Conservation (phyloP, 2,888 invertebrate genomes). For the Metalampra italica region DNA sequence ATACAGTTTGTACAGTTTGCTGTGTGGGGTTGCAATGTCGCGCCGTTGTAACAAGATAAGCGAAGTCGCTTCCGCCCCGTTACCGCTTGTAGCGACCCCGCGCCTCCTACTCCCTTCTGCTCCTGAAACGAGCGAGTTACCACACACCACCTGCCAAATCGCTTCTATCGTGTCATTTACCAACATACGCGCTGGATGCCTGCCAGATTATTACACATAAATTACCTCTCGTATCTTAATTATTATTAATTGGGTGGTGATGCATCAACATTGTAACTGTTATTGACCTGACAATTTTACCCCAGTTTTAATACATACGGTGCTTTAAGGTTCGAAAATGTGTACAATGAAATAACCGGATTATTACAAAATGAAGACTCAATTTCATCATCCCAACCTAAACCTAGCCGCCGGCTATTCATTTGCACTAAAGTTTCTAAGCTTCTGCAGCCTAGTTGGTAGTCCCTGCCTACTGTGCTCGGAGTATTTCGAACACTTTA, state of each 20-base stretch:
- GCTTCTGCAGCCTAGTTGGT: too few relatives aligned
- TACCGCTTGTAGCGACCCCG: slow-evolving; percentile 22
- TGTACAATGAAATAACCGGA: too few relatives aligned
- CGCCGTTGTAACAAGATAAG: slow-evolving; percentile 25
- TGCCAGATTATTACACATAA: slow-evolving; percentile 39
- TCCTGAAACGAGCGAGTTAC: slow-evolving; percentile 29
- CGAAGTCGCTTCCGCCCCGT: slow-evolving; percentile 28
- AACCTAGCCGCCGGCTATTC: too few relatives aligned
- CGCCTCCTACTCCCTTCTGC: slow-evolving; percentile 20
- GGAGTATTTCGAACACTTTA: too few relatives aligned
- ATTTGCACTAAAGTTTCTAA: too few relatives aligned
- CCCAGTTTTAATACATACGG: too few relatives aligned
- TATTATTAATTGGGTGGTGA: slow-evolving; percentile 21
- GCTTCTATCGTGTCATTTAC: slow-evolving; percentile 41
- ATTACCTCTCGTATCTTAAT: slow-evolving; percentile 34
- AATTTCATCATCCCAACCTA: too few relatives aligned
- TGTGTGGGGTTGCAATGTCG: neutral
- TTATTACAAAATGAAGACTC: too few relatives aligned
- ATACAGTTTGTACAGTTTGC: neutral
- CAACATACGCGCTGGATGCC: slow-evolving; percentile 35
- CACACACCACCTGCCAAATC: slow-evolving; percentile 40
- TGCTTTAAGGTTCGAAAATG: too few relatives aligned
- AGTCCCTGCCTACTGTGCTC: too few relatives aligned
- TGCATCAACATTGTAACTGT: slow-evolving; percentile 7
- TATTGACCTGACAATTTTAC: slow-evolving; percentile 3